These are phyloP conservation scores for Torymus auratus DNA, from an alignment of 2,888 invertebrate species.

Conservation along the genomic window DNA sequence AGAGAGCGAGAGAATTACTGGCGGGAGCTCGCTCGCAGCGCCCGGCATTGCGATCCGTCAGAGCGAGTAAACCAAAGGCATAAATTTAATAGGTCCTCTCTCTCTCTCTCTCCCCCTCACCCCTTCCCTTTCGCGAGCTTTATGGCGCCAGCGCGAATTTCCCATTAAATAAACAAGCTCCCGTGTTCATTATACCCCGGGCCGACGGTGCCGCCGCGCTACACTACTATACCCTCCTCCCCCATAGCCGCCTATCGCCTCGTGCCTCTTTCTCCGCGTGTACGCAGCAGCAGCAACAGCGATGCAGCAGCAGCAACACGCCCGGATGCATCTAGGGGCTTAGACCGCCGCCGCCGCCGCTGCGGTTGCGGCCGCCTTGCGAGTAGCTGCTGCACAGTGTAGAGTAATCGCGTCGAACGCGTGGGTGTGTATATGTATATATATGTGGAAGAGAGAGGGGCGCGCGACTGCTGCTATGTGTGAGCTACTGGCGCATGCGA, in stretches of 20 bases:
- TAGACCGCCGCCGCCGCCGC: constrained; percentile 66
- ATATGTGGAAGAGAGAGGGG: neutral
- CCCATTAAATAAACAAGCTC: constrained; percentile 77
- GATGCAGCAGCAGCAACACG: constrained; percentile 42
- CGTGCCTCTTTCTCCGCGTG: neutral
- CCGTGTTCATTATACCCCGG: constrained; percentile 62
- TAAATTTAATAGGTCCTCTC: constrained; percentile 74
- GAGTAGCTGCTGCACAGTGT: constrained; percentile 59
- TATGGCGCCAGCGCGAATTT: constrained; percentile 76
- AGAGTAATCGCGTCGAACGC: constrained; percentile 56
- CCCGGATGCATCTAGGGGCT: constrained; percentile 69
- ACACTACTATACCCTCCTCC: constrained; percentile 24
- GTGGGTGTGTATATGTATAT: constrained; percentile 5
- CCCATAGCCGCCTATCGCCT: neutral
- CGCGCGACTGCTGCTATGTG: no score
- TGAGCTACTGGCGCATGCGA: constrained; percentile 58
- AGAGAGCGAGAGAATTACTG: constrained; percentile 18
- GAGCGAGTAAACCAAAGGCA: constrained; percentile 76
- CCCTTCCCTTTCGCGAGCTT: constrained; percentile 68
- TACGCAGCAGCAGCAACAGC: constrained; percentile 4
- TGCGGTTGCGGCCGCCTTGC: constrained; percentile 56
- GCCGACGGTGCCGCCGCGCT: neutral
- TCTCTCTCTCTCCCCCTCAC: constrained; percentile 60
- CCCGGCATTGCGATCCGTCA: constrained; percentile 76
- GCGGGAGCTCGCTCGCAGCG: neutral